These are phyloP conservation scores for Lathamus discolor DNA, from an alignment of 2,113 vertebrate genomes.

Conservation along the genomic window DNA sequence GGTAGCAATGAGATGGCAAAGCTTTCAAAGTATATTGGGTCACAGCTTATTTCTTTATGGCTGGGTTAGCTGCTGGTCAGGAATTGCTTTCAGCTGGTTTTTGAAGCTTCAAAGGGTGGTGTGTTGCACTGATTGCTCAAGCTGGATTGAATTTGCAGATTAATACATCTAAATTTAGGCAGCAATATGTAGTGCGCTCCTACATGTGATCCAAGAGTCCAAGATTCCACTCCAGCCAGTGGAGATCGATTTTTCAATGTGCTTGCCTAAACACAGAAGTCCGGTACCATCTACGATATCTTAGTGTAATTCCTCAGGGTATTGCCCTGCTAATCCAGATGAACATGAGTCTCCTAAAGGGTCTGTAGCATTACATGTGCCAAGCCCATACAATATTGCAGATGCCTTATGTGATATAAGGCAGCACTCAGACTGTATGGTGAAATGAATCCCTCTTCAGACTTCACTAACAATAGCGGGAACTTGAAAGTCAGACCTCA, in stretches of 20 bases:
- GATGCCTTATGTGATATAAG: background rate
- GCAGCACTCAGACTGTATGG: background rate
- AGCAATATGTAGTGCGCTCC: background rate
- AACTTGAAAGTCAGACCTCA: background rate
- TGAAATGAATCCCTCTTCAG: background rate
- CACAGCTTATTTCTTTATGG: constrained; percentile 1
- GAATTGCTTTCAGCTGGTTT: constrained; percentile 40
- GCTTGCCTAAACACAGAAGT: background rate
- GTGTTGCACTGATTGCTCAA: constrained; percentile 13
- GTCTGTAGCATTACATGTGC: background rate
- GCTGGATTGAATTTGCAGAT: constrained; percentile 15
- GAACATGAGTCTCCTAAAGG: background rate
- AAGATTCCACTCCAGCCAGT: background rate
- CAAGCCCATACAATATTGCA: background rate
- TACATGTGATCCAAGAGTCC: background rate
- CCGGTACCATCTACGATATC: background rate
- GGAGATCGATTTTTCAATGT: background rate
- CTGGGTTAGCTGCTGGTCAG: constrained; percentile 40
- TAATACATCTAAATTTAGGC: background rate
- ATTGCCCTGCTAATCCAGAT: background rate
- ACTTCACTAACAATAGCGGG: background rate
- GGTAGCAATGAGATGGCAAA: constrained; percentile 38
- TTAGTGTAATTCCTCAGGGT: background rate
- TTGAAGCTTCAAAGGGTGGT: constrained; percentile 31
- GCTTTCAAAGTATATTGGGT: constrained; percentile 19